Percentiles rank a stretch among this genome's conserved stretches.
These are phyloP conservation scores for Machimus rusticus DNA, from an alignment of 2,888 invertebrate genomes.

Conservation along the genomic window DNA sequence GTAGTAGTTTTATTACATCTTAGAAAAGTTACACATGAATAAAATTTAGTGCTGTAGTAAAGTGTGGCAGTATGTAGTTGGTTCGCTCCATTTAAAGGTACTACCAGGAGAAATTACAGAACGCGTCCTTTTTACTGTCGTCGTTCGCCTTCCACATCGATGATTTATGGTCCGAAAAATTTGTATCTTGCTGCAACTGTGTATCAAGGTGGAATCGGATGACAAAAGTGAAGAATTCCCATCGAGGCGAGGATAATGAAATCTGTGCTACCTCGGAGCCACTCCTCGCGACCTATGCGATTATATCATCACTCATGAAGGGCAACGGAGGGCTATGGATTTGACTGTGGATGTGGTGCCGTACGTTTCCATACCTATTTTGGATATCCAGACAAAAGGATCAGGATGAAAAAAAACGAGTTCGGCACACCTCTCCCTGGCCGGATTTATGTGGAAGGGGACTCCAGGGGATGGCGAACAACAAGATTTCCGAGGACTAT, in stretches of 20 bases:
- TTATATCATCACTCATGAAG: constrained; percentile 3
- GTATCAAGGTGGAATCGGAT: neutral
- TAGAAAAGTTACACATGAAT: neutral
- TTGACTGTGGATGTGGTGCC: neutral
- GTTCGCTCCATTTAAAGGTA: neutral
- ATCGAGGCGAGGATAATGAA: neutral
- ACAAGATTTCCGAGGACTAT: neutral
- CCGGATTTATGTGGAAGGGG: neutral
- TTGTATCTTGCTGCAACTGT: neutral
- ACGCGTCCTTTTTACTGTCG: neutral
- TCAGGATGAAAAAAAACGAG: neutral
- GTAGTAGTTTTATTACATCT: neutral
- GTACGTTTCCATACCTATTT: neutral
- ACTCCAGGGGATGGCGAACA: neutral
- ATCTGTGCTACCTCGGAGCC: neutral
- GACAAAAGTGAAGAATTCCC: neutral
- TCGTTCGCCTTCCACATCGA: neutral
- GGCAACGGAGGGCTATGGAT: neutral
- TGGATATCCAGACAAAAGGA: neutral
- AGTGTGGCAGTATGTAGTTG: neutral
- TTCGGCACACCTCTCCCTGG: neutral
- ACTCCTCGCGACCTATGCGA: neutral
- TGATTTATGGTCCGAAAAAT: neutral
- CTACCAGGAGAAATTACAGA: neutral
- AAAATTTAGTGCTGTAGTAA: neutral